phyloP scores from a whole-genome alignment of 2,888 invertebrate species.

The Gnatocerus cornutus region DNA sequence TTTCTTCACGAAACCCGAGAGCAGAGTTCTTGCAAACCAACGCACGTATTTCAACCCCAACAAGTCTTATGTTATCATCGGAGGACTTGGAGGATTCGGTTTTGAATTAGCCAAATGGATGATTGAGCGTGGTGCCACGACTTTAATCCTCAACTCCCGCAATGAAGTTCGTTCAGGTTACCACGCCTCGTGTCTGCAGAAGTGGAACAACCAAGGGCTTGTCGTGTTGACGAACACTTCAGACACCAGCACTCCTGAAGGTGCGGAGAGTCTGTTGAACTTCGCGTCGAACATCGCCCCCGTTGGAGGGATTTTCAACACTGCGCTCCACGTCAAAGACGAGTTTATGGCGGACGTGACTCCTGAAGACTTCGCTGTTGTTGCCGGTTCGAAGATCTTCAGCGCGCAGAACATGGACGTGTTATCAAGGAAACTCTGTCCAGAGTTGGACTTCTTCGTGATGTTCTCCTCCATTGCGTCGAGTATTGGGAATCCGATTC shows the following conservation, averaged over 20 bases:
- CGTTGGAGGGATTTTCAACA: slow-evolving; percentile 79
- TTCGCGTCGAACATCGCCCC: slow-evolving; percentile 71
- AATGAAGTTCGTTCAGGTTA: slow-evolving; percentile 76
- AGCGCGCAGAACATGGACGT: slow-evolving; percentile 40
- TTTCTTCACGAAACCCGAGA: slow-evolving; percentile 21
- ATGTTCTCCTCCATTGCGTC: slow-evolving; percentile 38
- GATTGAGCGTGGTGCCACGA: slow-evolving; percentile 75
- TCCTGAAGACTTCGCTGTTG: slow-evolving; percentile 66
- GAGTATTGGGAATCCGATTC: slow-evolving; percentile 38
- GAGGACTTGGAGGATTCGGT: slow-evolving; percentile 81
- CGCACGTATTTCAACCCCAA: slow-evolving; percentile 81
- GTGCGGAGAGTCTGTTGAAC: slow-evolving; percentile 68
- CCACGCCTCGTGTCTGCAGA: slow-evolving; percentile 72
- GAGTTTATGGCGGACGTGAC: slow-evolving; percentile 73
- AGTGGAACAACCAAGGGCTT: slow-evolving; percentile 61
- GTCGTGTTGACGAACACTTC: slow-evolving; percentile 69
- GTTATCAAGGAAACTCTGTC: slow-evolving; percentile 22
- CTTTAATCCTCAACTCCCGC: slow-evolving; percentile 76
- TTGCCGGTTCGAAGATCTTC: slow-evolving; percentile 21
- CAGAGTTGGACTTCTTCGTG: slow-evolving; percentile 35
- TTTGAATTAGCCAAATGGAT: slow-evolving; percentile 77
- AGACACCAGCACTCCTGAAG: slow-evolving; percentile 67
- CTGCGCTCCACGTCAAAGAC: slow-evolving; percentile 76
- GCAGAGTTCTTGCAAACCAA: slow-evolving; percentile 20
- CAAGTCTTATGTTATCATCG: slow-evolving; percentile 81